These are phyloP conservation scores for Gouania willdenowi DNA, from an alignment of 2,797 vertebrate genomes.

Conservation along the genomic window DNA sequence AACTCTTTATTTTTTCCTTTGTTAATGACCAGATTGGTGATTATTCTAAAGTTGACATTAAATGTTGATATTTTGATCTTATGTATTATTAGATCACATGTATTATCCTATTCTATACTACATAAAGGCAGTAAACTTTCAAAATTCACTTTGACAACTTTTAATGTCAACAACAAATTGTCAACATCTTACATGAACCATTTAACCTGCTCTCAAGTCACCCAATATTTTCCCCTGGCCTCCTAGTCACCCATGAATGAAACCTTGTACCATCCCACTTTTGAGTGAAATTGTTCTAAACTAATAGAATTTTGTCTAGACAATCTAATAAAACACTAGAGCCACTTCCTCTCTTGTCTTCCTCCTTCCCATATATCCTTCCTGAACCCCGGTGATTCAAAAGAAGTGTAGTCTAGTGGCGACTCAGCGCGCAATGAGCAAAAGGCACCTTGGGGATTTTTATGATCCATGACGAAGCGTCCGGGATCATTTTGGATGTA, in stretches of 20 bases:
- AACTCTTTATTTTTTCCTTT: too few species aligned
- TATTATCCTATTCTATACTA: too few species aligned
- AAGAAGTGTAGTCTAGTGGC: constrained; percentile 31
- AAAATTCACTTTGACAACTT: too few species aligned
- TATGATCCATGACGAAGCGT: constrained; percentile 76
- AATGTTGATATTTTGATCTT: too few species aligned
- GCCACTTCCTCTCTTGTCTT: constrained; percentile 32
- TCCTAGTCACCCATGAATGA: constrained; percentile 44
- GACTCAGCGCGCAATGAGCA: constrained; percentile 57
- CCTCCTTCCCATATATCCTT: constrained; percentile 46
- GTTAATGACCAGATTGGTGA: too few species aligned
- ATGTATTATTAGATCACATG: too few species aligned
- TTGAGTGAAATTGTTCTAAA: constrained; percentile 48
- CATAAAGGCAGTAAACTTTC: too few species aligned
- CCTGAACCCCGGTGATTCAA: constrained; percentile 61
- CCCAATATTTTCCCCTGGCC: constrained; percentile 45
- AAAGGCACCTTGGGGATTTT: constrained; percentile 81
- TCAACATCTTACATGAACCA: constrained; percentile 30
- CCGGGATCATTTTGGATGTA: constrained; percentile 72
- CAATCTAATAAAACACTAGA: constrained; percentile 65
- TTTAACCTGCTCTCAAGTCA: constrained; percentile 44
- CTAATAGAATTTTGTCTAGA: constrained; percentile 61
- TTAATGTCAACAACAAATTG: constrained; percentile 32
- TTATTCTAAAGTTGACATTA: too few species aligned
- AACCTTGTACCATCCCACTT: constrained; percentile 16